Conservation (phyloP, 2,113 vertebrate species). For the Cebidichthys violaceus region DNA sequence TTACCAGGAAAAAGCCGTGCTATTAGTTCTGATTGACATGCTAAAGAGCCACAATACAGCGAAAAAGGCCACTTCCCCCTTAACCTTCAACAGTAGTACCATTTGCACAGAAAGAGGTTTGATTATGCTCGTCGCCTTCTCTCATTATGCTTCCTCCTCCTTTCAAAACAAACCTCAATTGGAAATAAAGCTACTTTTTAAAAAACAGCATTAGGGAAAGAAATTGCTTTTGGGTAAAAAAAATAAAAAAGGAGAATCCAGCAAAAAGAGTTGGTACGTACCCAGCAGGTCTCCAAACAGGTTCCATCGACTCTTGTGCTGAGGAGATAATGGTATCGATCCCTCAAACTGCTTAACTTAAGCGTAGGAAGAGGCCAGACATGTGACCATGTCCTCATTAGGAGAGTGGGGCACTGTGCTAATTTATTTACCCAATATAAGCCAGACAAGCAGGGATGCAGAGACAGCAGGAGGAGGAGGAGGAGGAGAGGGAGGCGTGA, state of each 20-base stretch:
- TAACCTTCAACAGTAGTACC: constrained; percentile 23
- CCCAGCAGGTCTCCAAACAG: constrained; percentile 54
- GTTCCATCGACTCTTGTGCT: constrained; percentile 75
- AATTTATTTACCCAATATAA: constrained; percentile 76
- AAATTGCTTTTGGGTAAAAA: constrained; percentile 23
- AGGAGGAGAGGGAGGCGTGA: constrained; percentile 27
- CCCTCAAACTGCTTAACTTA: constrained; percentile 75
- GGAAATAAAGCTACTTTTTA: constrained; percentile 32
- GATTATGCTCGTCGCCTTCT: constrained; percentile 29
- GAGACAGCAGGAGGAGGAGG: constrained; percentile 22
- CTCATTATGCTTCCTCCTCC: constrained; percentile 19
- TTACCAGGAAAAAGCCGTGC: constrained; percentile 16
- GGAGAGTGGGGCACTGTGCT: constrained; percentile 67
- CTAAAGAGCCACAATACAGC: constrained; percentile 31
- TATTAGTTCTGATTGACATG: constrained; percentile 50
- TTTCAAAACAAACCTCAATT: constrained; percentile 37
- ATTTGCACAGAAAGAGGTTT: constrained; percentile 38
- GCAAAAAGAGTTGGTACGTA: constrained; percentile 65
- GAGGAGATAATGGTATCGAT: constrained; percentile 72
- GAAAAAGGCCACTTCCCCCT: constrained; percentile 39
- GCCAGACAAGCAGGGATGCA: constrained; percentile 40
- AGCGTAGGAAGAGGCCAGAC: constrained; percentile 66
- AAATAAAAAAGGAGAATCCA: background rate
- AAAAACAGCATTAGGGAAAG: constrained; percentile 34
- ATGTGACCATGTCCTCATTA: constrained; percentile 77